Conservation (phyloP, 1,140 invertebrate genomes). For the Drosophila erecta region DNA sequence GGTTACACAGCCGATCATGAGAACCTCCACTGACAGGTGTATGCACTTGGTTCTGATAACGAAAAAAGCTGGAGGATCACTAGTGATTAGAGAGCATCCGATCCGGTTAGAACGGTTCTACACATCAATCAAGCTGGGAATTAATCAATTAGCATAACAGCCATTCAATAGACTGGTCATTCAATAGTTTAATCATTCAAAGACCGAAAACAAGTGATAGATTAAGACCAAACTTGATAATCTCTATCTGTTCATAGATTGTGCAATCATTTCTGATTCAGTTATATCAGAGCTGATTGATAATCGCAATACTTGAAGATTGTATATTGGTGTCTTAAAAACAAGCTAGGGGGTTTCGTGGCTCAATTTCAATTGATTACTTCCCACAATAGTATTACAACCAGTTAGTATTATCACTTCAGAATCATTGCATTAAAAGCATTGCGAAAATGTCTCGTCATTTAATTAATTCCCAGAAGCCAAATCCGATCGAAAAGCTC, state of each 20-base stretch:
- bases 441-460: background rate
- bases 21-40: background rate
- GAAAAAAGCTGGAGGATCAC: background rate
- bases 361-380: too few species aligned
- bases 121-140: background rate
- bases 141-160: slow-evolving; percentile 9
- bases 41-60: slow-evolving; percentile 20
- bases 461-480: slow-evolving; percentile 3
- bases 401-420: too few species aligned
- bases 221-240: slow-evolving; percentile 1
- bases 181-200: background rate
- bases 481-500: slow-evolving; percentile 9
- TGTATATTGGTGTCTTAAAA: background rate
- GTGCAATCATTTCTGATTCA: slow-evolving; percentile 6
- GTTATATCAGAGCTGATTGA: slow-evolving; percentile 17
- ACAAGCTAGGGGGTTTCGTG: background rate
- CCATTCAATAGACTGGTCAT: slow-evolving; percentile 5
- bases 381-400: too few species aligned
- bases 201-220: background rate
- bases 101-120: background rate
- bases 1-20: slow-evolving; percentile 23
- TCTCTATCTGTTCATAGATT: background rate
- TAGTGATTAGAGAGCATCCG: background rate
- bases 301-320: background rate
- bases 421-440: background rate